Evolutionary conservation across 2,797 vertebrate genomes (phyloP).

Genomic region (Peromyscus nudipes): DNA sequence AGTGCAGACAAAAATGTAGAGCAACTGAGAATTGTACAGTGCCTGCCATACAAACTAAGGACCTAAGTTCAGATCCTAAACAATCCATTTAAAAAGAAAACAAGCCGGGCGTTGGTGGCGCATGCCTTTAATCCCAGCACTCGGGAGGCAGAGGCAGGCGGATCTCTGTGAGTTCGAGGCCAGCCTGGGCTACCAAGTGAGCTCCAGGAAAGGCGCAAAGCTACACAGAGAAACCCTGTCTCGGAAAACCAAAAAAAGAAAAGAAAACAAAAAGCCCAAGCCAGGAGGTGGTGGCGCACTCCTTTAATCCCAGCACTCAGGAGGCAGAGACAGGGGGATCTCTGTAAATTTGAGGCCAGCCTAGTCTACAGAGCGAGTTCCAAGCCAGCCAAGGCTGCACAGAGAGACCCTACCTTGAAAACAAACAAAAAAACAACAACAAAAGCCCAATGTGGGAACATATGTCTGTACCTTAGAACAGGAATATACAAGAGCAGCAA

Average conservation of each 20-base stretch:
- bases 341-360: not conserved
- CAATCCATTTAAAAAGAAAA: not conserved
- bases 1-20: not conserved
- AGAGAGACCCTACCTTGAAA: not conserved
- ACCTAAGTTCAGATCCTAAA: not conserved
- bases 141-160: too few relatives aligned
- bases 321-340: not conserved
- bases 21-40: not conserved
- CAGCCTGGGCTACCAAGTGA: too few relatives aligned
- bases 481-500: not conserved
- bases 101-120: too few relatives aligned
- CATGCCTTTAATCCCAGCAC: too few relatives aligned
- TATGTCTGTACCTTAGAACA: not conserved
- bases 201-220: too few relatives aligned
- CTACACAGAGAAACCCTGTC: too few relatives aligned
- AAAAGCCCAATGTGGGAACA: not conserved
- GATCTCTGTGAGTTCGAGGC: too few relatives aligned
- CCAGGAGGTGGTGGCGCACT: too few relatives aligned
- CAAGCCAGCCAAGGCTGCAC: not conserved
- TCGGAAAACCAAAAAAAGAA: too few relatives aligned
- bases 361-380: not conserved
- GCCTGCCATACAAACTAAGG: not conserved
- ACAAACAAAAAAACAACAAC: not conserved
- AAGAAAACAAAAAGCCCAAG: too few relatives aligned
- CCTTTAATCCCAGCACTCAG: not conserved